phyloP scores from a whole-genome alignment of 2,888 invertebrate species.

The Heliconius charithonia region DNA sequence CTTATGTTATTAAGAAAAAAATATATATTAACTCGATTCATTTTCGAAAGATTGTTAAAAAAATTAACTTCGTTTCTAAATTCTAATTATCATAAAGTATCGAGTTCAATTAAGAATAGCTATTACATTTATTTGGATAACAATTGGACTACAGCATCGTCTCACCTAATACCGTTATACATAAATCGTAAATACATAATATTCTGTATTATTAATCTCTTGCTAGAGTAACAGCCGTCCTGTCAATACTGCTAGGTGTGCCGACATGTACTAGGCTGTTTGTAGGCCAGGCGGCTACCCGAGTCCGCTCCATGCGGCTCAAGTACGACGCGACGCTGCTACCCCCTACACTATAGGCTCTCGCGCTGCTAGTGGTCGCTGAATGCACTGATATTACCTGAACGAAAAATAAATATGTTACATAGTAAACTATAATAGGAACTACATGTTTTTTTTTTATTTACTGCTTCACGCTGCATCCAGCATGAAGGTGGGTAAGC shows the following conservation, averaged over 20 bases:
- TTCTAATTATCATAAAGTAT: no score
- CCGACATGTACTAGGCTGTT: constrained; percentile 65
- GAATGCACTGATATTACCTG: constrained; percentile 77
- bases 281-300: constrained; percentile 62
- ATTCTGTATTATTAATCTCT: constrained; percentile 51
- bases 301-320: constrained; percentile 62
- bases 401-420: background rate
- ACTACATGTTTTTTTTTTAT: no score
- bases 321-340: constrained; percentile 64
- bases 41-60: background rate
- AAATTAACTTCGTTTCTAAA: background rate
- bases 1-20: background rate
- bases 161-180: background rate
- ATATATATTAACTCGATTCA: no score
- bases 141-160: background rate
- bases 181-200: background rate
- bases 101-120: background rate
- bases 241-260: constrained; percentile 64
- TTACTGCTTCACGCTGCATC: no score
- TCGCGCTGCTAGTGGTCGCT: constrained; percentile 58
- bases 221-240: constrained; percentile 61
- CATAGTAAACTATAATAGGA: background rate
- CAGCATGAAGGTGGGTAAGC: no score
- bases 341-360: constrained; percentile 54
- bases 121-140: background rate